phyloP scores from a whole-genome alignment of 53 echinoderm and acorn worm genomes.

The Crossaster papposus region DNA sequence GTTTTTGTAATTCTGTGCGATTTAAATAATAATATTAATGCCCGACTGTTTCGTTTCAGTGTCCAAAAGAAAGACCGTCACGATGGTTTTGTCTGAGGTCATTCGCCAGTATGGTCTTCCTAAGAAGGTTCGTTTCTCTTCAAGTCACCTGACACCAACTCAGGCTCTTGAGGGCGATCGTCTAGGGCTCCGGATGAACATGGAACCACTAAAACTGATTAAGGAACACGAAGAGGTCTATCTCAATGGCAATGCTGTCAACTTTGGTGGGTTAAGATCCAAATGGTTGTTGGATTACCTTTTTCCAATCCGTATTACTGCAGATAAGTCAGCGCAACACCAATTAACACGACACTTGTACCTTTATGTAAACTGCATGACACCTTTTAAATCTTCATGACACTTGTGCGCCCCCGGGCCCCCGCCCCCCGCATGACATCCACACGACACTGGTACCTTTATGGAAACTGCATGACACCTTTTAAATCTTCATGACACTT shows the following conservation, averaged over 20 bases:
- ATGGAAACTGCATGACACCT: no score
- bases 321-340: no score
- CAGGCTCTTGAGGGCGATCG: conserved; percentile 30
- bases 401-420: no score
- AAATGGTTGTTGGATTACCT: not conserved
- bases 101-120: conserved; percentile 76
- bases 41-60: conserved; percentile 16
- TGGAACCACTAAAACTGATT: conserved; percentile 68
- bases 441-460: no score
- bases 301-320: not conserved
- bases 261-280: conserved; percentile 73
- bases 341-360: no score
- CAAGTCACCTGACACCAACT: conserved; percentile 3
- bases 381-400: no score
- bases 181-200: conserved; percentile 63
- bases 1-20: no score
- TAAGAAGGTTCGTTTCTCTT: conserved; percentile 69
- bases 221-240: conserved; percentile 74
- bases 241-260: conserved; percentile 92
- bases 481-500: no score
- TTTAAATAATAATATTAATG: not conserved
- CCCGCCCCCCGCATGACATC: no score
- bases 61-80: conserved; percentile 33
- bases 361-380: no score
- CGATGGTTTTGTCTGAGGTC: conserved; percentile 61